Conservation (phyloP, 1,140 invertebrate species). For the Mercenaria mercenaria region DNA sequence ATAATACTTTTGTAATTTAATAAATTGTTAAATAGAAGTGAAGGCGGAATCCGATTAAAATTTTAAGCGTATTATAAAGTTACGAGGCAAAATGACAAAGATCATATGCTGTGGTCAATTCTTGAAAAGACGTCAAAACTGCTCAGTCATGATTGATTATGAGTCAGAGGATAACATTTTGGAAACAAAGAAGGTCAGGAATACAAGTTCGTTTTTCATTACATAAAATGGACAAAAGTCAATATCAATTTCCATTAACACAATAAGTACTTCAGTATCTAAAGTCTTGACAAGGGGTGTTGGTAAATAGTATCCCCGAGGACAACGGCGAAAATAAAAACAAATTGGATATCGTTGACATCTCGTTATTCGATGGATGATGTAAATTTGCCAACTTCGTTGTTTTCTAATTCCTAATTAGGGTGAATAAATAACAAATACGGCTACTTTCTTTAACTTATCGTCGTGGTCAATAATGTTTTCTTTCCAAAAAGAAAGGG, state of each 20-base stretch:
- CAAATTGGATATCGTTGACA: no score
- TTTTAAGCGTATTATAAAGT: slow-evolving; percentile 18
- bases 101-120: not conserved
- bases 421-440: no score
- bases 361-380: no score
- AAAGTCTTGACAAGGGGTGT: no score
- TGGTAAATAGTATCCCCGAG: no score
- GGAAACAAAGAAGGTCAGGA: not conserved
- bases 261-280: not conserved
- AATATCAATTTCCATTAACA: not conserved
- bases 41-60: slow-evolving; percentile 2
- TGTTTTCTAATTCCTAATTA: no score
- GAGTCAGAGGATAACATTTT: not conserved
- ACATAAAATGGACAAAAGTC: not conserved
- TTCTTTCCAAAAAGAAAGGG: no score
- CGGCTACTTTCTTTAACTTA: no score
- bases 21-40: not conserved
- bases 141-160: slow-evolving; percentile 14
- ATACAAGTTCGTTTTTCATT: not conserved
- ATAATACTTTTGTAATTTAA: not conserved
- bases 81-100: not conserved
- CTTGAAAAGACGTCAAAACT: not conserved
- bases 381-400: no score
- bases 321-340: no score
- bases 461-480: no score